Evolutionary conservation across 2,888 invertebrate species (phyloP).

Genomic region (Scelioninae gen. 1): DNA sequence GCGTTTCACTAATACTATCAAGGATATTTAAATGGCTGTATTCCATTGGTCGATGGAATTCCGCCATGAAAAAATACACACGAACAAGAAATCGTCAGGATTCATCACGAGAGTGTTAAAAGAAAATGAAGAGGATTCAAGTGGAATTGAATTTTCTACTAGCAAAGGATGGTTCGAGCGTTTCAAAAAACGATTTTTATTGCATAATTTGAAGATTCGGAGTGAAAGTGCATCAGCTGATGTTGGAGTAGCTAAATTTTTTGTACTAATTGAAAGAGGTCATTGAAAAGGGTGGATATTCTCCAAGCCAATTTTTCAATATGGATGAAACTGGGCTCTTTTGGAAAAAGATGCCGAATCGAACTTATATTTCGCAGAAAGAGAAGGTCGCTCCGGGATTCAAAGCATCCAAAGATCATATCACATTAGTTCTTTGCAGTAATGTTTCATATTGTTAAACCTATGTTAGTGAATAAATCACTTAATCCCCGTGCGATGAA

Average conservation of each 20-base stretch:
- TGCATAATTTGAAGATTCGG: slow-evolving; percentile 57
- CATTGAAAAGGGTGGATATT: slow-evolving; percentile 72
- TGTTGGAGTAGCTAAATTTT: slow-evolving; percentile 45
- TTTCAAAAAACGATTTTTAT: slow-evolving; percentile 44
- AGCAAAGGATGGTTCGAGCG: slow-evolving; percentile 67
- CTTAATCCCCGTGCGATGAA: slow-evolving; percentile 75
- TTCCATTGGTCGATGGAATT: too few species aligned
- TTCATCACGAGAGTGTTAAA: too few species aligned
- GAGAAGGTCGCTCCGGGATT: slow-evolving; percentile 75
- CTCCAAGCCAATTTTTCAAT: slow-evolving; percentile 72
- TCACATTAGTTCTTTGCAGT: slow-evolving; percentile 75
- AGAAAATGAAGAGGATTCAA: slow-evolving; percentile 12
- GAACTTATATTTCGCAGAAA: slow-evolving; percentile 76
- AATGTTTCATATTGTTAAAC: slow-evolving; percentile 76
- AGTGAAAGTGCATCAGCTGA: slow-evolving; percentile 65
- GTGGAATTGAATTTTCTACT: slow-evolving; percentile 37
- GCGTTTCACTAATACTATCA: too few species aligned
- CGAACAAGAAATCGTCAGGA: too few species aligned
- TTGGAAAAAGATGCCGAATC: slow-evolving; percentile 73
- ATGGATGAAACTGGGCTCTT: slow-evolving; percentile 72
- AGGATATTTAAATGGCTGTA: too few species aligned
- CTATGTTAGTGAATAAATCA: slow-evolving; percentile 74
- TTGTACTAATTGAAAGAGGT: slow-evolving; percentile 56
- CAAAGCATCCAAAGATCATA: slow-evolving; percentile 75
- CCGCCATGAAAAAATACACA: too few species aligned